phyloP scores from a whole-genome alignment of 1,140 invertebrate genomes.

The Brachionus calyciflorus region DNA sequence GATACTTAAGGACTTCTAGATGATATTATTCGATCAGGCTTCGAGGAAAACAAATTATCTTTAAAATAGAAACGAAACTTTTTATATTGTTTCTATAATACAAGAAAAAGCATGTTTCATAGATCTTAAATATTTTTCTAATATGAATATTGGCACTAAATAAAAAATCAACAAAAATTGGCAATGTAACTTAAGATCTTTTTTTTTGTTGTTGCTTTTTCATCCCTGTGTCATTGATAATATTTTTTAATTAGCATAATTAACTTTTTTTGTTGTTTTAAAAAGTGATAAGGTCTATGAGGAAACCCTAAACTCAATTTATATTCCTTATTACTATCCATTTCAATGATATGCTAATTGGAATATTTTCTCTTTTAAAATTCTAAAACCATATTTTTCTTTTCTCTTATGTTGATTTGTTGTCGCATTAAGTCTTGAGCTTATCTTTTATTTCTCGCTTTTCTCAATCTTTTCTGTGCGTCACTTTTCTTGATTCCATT shows the following conservation, averaged over 20 bases:
- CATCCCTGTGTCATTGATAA: slow-evolving; percentile 23
- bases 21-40: slow-evolving; percentile 14
- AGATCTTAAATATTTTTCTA: not conserved
- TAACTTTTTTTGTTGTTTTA: not conserved
- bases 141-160: not conserved
- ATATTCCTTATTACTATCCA: not conserved
- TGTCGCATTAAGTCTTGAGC: slow-evolving; percentile 2
- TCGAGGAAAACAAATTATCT: slow-evolving; percentile 37
- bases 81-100: not conserved
- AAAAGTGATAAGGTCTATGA: slow-evolving; percentile 32
- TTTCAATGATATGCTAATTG: slow-evolving; percentile 40
- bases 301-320: slow-evolving; percentile 13
- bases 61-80: not conserved
- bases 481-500: slow-evolving; percentile 21
- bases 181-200: slow-evolving; percentile 38
- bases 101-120: not conserved
- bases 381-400: too few species aligned
- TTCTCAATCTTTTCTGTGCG: not conserved
- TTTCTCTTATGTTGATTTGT: too few species aligned
- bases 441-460: slow-evolving; percentile 9
- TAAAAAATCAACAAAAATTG: not conserved
- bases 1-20: too few species aligned
- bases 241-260: slow-evolving; percentile 39
- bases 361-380: not conserved
- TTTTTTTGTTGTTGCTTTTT: too few species aligned